phyloP scores from a whole-genome alignment of 2,888 invertebrate genomes.

The Machimus atricapillus region DNA sequence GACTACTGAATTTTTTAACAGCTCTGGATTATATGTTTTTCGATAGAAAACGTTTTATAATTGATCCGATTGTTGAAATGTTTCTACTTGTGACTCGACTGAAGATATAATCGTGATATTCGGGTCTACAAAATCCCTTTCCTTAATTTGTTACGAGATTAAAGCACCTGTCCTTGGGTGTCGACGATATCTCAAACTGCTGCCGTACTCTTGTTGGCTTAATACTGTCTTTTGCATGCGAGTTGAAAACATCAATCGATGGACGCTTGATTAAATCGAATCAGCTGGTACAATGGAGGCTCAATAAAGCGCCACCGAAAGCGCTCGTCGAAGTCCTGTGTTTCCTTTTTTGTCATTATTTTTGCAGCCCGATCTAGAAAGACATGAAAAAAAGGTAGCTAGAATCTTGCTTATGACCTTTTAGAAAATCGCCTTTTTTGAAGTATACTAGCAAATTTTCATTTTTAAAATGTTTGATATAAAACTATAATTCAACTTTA shows the following conservation, averaged over 20 bases:
- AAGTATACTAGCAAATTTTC: too few species aligned
- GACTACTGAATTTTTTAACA: conserved; percentile 5
- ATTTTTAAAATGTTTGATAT: too few species aligned
- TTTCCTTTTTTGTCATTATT: conserved; percentile 51
- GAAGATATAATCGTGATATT: conserved; percentile 27
- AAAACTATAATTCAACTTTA: too few species aligned
- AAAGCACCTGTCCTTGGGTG: conserved; percentile 12
- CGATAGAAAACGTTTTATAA: conserved; percentile 29
- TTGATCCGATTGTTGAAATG: conserved; percentile 29
- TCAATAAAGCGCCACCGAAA: conserved; percentile 51
- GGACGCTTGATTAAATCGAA: conserved; percentile 23
- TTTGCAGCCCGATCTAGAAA: background rate
- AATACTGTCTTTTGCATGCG: background rate
- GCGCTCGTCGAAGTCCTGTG: conserved; percentile 50
- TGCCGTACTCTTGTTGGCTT: background rate
- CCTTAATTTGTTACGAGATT: background rate
- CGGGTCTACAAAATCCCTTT: background rate
- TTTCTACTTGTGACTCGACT: conserved; percentile 16
- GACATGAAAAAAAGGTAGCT: background rate
- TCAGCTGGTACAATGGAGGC: conserved; percentile 49
- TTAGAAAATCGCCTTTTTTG: too few species aligned
- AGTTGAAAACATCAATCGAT: conserved; percentile 30
- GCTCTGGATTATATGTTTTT: background rate
- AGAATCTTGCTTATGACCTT: background rate
- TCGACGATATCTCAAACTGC: background rate